Base-by-base conservation (phyloP, 2,113 vertebrate genomes). In the Junco hyemalis region DNA sequence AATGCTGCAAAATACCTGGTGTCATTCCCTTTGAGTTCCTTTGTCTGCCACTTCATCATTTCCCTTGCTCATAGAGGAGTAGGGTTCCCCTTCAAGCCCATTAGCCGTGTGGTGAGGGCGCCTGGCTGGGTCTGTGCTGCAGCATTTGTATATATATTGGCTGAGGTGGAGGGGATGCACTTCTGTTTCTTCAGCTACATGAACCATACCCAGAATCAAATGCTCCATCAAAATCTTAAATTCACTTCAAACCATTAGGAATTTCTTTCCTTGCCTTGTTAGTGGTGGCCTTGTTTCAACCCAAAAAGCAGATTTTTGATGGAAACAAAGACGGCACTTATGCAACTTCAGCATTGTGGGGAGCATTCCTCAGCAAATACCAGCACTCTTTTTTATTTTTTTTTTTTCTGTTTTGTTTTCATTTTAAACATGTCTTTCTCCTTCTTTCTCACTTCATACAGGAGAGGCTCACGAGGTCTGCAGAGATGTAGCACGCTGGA, bases 201-300 rank as follows among this genome's bases (percentile, higher is more conserved):
- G 88, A 97, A 91, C 94, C 84, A 8, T 95, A 81, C 78, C 38
- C 81, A 87, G 84, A 91, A 92, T 65, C 86, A 97, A 96, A 95
- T 64, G 76, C 81, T 86, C 90, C 83, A 90, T 95, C 94, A 91
- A 88, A 94, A 82, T 86, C 63, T 84, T 80, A 64, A 82, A 88
- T 90, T 95, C 66, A 38, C 84, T 95, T 94, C 12, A 24, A 93
- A 77, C 64, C 92, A 93, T 96, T 91, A 96, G 88, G 79, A 95
- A 86, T 91, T 70, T 96, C 87, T 93, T 95, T 95, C 79, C 92
- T 69, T 74, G 88, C 54, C 70, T 94, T 97, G 91, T 97, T 97
- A 95, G 93, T 96, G 88, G 93, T 97, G 96, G 95, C 97, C 95
- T 97, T 73, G 81, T 90, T 97, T 97, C 96, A 97, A 96, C 95